These are phyloP conservation scores for Trinorchestia longiramus DNA, from an alignment of 1,140 invertebrate species.

Conservation along the genomic window DNA sequence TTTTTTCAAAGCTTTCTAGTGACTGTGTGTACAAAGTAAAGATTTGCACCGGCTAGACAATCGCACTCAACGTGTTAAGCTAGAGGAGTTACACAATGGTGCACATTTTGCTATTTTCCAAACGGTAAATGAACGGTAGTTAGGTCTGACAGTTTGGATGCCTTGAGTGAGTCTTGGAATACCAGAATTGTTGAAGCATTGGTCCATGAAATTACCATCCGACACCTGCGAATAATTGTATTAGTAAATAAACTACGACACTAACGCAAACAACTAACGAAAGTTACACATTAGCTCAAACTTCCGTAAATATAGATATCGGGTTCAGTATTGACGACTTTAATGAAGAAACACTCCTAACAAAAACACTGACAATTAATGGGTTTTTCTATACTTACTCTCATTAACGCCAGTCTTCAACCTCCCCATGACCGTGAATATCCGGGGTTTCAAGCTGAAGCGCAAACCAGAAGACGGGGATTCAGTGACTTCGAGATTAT, in stretches of 20 bases:
- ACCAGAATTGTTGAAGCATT: too few relatives aligned
- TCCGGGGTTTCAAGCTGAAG: neutral
- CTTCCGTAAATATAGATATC: neutral
- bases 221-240: neutral
- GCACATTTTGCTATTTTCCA: too few relatives aligned
- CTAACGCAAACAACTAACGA: neutral
- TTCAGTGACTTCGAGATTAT: neutral
- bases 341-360: neutral
- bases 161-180: too few relatives aligned
- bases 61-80: too few relatives aligned
- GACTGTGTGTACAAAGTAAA: too few relatives aligned
- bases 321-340: neutral
- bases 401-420: slow-evolving; percentile 26
- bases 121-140: too few relatives aligned
- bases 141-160: too few relatives aligned
- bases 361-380: neutral
- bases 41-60: too few relatives aligned
- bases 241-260: neutral
- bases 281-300: neutral
- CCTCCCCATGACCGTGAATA: slow-evolving; percentile 41
- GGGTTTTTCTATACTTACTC: neutral
- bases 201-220: neutral
- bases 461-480: neutral
- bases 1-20: too few relatives aligned
- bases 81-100: too few relatives aligned